Base-by-base conservation (phyloP, 1,140 invertebrate genomes). In the Diorhabda elongata region DNA sequence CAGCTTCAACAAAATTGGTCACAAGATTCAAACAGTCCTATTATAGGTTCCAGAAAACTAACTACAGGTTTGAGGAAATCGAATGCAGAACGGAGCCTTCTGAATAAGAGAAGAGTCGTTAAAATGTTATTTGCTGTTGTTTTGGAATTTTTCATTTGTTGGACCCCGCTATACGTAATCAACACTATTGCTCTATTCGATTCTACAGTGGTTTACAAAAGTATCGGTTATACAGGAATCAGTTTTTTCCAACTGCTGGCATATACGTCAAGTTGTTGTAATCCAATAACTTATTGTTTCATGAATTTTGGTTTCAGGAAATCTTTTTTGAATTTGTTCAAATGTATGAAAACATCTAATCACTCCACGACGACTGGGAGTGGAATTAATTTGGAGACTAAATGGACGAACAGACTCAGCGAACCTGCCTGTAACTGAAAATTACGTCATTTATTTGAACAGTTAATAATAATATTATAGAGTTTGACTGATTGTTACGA, bases 281-380 rank as follows among this genome's bases (percentile, higher is more conserved):
- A 92, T 79, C 90, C 90, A 3, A 89, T 92, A 70, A 91, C 90
- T 1, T 91, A 91, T 78, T 91, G 89, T 78, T 92, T 92, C 80
- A 88, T 92, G 88, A 91, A 90, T 79, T 83, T 82, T 11, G 87
- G 86, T 68, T 92, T 92, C 79, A 78, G 90, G 7, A 84, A 87
- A 69, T 84, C 85, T 5, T 90, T 90, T 73, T 72, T 86, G 5
- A 81, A 85, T 68, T 81, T 86, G 2, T 88, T 89, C 72, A 81
- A 82, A 42, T 87, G 87, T 71, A 72, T 77, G 42, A 78, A 75
- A 65, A 65, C 64, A 11, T 67, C 61, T 26, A 72, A 66, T 43
- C 64, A 70, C 11, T 63, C 59, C 3, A 26, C 26, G 6, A 44
- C 60, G 26, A 69, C 67, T 3, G 76, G 73, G n/a, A 79, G 78